phyloP scores from a whole-genome alignment of 2,888 invertebrate genomes.

The Notocelia uddmanniana region DNA sequence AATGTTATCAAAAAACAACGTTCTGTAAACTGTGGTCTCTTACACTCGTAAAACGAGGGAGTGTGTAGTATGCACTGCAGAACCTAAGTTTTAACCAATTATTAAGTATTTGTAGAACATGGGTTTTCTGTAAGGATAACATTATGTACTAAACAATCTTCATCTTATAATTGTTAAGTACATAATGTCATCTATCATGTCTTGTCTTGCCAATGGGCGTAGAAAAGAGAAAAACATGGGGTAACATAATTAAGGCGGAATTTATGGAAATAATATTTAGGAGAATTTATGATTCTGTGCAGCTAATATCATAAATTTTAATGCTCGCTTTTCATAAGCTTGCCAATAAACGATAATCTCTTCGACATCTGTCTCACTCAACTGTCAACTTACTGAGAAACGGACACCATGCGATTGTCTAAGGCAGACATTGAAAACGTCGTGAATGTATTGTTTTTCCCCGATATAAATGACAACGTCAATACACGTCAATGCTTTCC shows the following conservation, averaged over 20 bases:
- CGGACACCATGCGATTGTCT: background rate
- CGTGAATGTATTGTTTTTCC: background rate
- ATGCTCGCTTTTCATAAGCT: background rate
- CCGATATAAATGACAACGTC: background rate
- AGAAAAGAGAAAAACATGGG: too few relatives aligned
- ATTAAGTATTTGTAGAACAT: too few relatives aligned
- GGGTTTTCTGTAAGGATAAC: too few relatives aligned
- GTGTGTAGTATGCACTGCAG: too few relatives aligned
- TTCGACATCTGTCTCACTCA: background rate
- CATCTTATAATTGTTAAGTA: too few relatives aligned
- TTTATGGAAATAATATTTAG: background rate
- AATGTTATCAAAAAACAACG: too few relatives aligned
- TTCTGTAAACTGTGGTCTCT: too few relatives aligned
- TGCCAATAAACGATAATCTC: background rate
- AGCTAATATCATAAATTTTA: background rate
- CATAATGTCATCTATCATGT: too few relatives aligned
- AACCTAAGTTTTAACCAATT: too few relatives aligned
- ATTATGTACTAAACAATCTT: too few relatives aligned
- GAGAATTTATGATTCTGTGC: background rate
- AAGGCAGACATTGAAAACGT: background rate
- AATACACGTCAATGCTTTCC: background rate
- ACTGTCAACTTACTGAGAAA: background rate
- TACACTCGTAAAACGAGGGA: too few relatives aligned
- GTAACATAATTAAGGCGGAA: background rate
- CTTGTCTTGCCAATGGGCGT: too few relatives aligned